Base-by-base conservation (phyloP, 2,113 vertebrate genomes). In the Emberiza fucata region DNA sequence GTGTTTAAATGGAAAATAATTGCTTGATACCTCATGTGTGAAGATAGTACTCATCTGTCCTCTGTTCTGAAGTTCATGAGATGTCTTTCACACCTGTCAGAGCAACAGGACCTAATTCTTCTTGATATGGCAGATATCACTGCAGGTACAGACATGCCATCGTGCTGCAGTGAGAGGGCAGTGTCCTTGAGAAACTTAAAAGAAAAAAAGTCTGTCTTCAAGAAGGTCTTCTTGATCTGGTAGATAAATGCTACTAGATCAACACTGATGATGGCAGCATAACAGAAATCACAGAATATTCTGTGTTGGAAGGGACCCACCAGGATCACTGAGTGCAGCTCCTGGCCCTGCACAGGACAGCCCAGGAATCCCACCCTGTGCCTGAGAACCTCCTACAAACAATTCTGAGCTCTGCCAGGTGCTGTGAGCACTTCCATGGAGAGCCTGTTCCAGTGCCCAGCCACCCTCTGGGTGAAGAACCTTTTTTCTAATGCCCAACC, bases 161-260 rank as follows among this genome's bases (percentile, higher is more conserved):
- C 0, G 0, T 1, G 2, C 27, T 35, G 31, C 6, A 19, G 48
- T 44, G 20, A 2, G 11, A 95, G 44, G 66, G 39, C 39, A 8
- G 12, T 22, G 50, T 24, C 35, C 25, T 66, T 48, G 35, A n/a
- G 51, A 80, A 81, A 56, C 9, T 37, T 45, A 3, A 39, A 51
- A 13, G 24, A 13, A 54, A 63, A 15, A 16, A 70, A 27, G 12
- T 17, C 72, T 70, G 8, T 75, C 42, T 77, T 73, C 40, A 44
- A 40, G 29, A 28, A 71, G 54, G 12, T 44, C 5, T 2, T 44
- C 15, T 68, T 59, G 47, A 71, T 64, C 33, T 88, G 27, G 2
- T 48, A 78, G 37, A 22, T 40, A 90, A 76, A 44, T 44, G 22
- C 29, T 79, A 24, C 65, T 64, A 50, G 47, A 68, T 29, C 40